Conservation (phyloP, 2,797 vertebrate genomes). For the Vireo griseus region DNA sequence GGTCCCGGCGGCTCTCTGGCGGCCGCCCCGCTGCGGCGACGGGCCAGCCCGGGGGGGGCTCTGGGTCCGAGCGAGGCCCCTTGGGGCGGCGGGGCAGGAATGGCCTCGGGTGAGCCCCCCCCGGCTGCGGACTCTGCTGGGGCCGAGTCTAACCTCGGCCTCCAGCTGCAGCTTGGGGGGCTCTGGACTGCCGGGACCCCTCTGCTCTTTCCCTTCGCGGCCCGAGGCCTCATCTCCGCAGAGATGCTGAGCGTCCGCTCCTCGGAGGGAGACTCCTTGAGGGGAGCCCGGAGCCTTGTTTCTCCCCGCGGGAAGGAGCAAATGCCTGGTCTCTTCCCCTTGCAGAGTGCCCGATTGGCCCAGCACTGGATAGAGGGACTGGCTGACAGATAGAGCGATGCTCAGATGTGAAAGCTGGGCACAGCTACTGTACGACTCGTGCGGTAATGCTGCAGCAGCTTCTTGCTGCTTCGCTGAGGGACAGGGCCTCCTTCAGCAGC, state of each 20-base stretch:
- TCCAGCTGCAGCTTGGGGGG: neutral
- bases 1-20: neutral
- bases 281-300: too few relatives aligned
- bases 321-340: neutral
- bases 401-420: rapidly evolving
- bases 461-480: neutral
- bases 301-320: neutral
- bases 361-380: neutral
- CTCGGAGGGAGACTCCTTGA: neutral
- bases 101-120: neutral
- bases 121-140: neutral
- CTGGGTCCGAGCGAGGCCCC: neutral
- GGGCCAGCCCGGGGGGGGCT: too few relatives aligned
- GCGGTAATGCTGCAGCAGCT: neutral
- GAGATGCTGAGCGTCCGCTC: neutral
- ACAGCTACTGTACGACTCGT: rapidly evolving
- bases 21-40: too few relatives aligned
- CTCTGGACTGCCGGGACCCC: neutral
- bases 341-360: neutral
- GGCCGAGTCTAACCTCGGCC: neutral
- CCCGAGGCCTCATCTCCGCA: neutral
- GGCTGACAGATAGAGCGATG: neutral
- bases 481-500: neutral
- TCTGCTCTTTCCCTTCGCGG: neutral
- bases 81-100: neutral